Evolutionary conservation across 37 sponge, comb jelly and placozoan genomes (phyloP).

Genomic region (Geodia barretti): DNA sequence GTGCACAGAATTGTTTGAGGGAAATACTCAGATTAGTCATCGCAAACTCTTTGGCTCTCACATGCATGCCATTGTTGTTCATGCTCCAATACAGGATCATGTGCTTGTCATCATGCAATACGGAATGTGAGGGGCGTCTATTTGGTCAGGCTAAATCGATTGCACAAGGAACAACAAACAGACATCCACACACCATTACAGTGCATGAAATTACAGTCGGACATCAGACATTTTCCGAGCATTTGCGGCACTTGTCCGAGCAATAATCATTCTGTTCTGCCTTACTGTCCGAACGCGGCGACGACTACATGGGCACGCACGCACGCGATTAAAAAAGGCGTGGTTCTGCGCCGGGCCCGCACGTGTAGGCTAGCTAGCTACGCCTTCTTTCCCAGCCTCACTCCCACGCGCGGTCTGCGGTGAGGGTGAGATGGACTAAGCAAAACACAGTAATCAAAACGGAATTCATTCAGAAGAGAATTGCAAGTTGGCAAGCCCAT

Average conservation of each 20-base stretch:
- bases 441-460: not conserved
- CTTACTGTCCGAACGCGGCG: too few species aligned
- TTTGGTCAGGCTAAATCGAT: constrained; percentile 23
- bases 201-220: too few species aligned
- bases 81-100: constrained; percentile 11
- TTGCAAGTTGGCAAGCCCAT: constrained; percentile 11
- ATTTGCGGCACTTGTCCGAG: too few species aligned
- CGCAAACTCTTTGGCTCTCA: constrained; percentile 19
- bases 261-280: too few species aligned
- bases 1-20: not conserved
- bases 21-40: not conserved
- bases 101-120: constrained; percentile 1
- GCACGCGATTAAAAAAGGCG: not conserved
- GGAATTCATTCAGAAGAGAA: not conserved
- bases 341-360: too few species aligned
- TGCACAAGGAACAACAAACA: not conserved
- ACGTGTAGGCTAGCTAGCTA: too few species aligned
- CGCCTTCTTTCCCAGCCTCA: too few species aligned
- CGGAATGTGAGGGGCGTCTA: constrained; percentile 23
- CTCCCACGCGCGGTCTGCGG: too few species aligned
- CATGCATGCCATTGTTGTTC: constrained; percentile 7
- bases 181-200: not conserved
- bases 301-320: too few species aligned
- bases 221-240: too few species aligned
- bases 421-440: not conserved